Percentiles rank a stretch among this genome's conserved stretches.
Conservation (phyloP, 2,113 vertebrate species). For the Andinoacara biseriatus region DNA sequence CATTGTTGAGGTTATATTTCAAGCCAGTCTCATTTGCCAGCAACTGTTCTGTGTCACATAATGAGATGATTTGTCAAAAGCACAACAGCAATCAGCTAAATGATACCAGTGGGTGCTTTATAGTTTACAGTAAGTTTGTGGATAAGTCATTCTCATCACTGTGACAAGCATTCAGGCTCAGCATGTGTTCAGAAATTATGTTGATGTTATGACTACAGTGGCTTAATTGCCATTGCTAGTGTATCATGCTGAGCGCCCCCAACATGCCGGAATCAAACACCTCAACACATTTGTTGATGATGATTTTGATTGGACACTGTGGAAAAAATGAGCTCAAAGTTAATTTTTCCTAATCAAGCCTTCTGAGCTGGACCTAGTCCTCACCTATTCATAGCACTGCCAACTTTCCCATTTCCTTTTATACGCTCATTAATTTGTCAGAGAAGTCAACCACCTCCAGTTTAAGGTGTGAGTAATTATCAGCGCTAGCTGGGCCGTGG, state of each 20-base stretch:
- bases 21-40: conserved; percentile 10
- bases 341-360: conserved; percentile 46
- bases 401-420: conserved; percentile 58
- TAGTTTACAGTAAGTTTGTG: conserved; percentile 41
- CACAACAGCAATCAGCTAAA: conserved; percentile 40
- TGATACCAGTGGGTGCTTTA: conserved; percentile 25
- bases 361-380: conserved; percentile 33
- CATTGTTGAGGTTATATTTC: conserved; percentile 5
- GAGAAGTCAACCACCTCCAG: conserved; percentile 34
- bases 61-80: conserved; percentile 49
- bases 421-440: conserved; percentile 42
- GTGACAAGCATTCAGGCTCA: conserved; percentile 4
- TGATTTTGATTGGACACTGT: conserved; percentile 37
- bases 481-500: conserved; percentile 24
- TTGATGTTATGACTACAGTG: conserved; percentile 20
- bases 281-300: conserved; percentile 32
- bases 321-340: conserved; percentile 43
- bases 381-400: conserved; percentile 35
- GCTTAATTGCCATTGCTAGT: conserved; percentile 44
- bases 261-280: conserved; percentile 36
- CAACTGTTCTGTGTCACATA: conserved; percentile 13
- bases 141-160: conserved; percentile 16
- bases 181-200: conserved; percentile 20
- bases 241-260: conserved; percentile 31
- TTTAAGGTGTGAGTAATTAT: conserved; percentile 42